Evolutionary conservation across 1,140 invertebrate genomes (phyloP).

Genomic region (Zaprionus ghesquierei): DNA sequence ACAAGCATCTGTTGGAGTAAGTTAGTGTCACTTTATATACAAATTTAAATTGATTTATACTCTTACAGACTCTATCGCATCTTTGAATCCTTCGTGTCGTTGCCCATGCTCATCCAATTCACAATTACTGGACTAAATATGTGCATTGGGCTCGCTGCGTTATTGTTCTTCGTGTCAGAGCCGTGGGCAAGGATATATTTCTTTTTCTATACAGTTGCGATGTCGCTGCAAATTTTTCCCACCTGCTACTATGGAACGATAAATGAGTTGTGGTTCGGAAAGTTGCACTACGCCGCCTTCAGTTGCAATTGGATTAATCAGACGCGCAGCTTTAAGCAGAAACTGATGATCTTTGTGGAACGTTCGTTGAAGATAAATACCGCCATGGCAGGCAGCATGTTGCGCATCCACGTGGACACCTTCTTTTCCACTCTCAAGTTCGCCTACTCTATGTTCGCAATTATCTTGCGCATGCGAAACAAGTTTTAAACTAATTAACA

Average conservation of each 20-base stretch:
- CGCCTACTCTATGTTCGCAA: constrained; percentile 57
- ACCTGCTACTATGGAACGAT: constrained; percentile 59
- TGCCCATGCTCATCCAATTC: constrained; percentile 72
- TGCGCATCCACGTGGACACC: constrained; percentile 52
- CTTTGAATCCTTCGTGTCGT: constrained; percentile 59
- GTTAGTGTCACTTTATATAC: background rate
- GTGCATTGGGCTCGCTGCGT: constrained; percentile 46
- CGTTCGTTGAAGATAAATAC: constrained; percentile 32
- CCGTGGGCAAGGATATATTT: constrained; percentile 51
- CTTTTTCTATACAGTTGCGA: constrained; percentile 52
- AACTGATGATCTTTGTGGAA: constrained; percentile 53
- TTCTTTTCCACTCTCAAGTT: constrained; percentile 48
- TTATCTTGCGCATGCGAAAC: constrained; percentile 36
- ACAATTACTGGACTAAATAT: constrained; percentile 56
- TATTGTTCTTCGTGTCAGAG: constrained; percentile 58
- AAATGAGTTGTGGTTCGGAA: constrained; percentile 36
- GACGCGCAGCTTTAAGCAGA: constrained; percentile 38
- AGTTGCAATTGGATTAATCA: constrained; percentile 52
- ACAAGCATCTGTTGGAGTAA: constrained; percentile 59
- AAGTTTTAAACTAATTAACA: no score
- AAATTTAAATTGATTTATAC: background rate
- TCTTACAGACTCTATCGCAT: constrained; percentile 45
- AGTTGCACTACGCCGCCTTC: constrained; percentile 50
- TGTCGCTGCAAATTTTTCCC: constrained; percentile 54
- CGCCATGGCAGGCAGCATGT: constrained; percentile 47